Evolutionary conservation across 2,888 invertebrate genomes (phyloP), one percentile per base, ranked within the genome.

Genomic region (Rhagophthalmus giganteus): DNA sequence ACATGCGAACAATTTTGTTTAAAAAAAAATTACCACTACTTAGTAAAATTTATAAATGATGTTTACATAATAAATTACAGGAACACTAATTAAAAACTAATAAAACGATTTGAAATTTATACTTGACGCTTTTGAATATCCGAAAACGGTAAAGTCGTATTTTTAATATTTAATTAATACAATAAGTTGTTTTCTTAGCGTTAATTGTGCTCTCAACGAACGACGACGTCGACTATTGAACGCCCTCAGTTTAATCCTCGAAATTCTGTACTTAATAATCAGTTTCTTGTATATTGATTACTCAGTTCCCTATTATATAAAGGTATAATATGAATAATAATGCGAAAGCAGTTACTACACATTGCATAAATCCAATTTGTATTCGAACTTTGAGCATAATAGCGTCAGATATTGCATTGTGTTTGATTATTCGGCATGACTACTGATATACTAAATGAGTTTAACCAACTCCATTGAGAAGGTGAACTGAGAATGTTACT

Each of bases 351-450:
- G 47, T 47, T 41, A 41, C 46, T 39, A 46, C 40, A 42, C 44
- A 52, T 40, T 52, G 41, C 46, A 52, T 46, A 52, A 52, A 52
- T 52, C 46, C 46, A 52, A 52, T 52, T 52, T 52, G 41, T 45
- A 52, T 46, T 40, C 46, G 51, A 46, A 52, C 46, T 46, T 48
- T 46, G 52, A 46, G 30, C 27, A 52, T 46, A 46, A 52, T 52
- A 35, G 46, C 35, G 40, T 39, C 31, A 40, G 52, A 46, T 52
- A 52, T 37, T 53, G 38, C 42, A 48, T 51, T 55, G 55, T 55
- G 42, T 55, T 55, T 55, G 55, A 55, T 47, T 52, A 55, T 55
- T 55, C 52, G 27, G 37, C 26, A 47, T 52, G 48, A 35, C 42
- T 44, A 39, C 48, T 46, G 55, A 52, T 55, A 52, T 54, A 47